Conservation (phyloP, 1,140 invertebrate species). For the Trinorchestia longiramus region DNA sequence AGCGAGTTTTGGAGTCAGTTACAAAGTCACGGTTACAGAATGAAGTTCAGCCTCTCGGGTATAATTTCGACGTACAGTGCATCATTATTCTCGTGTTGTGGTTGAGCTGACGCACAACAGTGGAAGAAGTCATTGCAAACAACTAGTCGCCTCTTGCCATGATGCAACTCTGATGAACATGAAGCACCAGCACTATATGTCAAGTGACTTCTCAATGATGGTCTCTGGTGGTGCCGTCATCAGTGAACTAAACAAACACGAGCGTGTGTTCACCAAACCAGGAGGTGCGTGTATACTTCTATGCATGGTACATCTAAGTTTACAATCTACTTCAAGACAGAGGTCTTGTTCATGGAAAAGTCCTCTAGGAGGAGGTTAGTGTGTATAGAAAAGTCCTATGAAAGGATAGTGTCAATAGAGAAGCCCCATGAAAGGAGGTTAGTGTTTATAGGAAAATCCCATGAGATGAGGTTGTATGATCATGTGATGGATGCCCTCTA, state of each 20-base stretch:
- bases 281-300: not conserved
- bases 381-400: not conserved
- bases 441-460: not conserved
- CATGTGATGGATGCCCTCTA: not conserved
- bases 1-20: too few relatives aligned
- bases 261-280: not conserved
- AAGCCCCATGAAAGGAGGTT: not conserved
- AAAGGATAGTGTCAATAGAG: not conserved
- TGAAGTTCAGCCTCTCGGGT: too few relatives aligned
- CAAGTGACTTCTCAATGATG: not conserved
- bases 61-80: not conserved
- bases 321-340: too few relatives aligned
- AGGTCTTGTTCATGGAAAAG: too few relatives aligned
- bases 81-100: not conserved
- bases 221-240: too few relatives aligned
- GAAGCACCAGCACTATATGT: not conserved
- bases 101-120: not conserved
- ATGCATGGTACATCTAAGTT: not conserved
- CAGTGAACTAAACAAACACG: not conserved
- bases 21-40: too few relatives aligned
- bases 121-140: not conserved
- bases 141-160: not conserved
- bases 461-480: not conserved
- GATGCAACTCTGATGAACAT: not conserved
- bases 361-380: too few relatives aligned